phyloP scores from a whole-genome alignment of 2,888 invertebrate genomes.

The Maniola hyperantus region DNA sequence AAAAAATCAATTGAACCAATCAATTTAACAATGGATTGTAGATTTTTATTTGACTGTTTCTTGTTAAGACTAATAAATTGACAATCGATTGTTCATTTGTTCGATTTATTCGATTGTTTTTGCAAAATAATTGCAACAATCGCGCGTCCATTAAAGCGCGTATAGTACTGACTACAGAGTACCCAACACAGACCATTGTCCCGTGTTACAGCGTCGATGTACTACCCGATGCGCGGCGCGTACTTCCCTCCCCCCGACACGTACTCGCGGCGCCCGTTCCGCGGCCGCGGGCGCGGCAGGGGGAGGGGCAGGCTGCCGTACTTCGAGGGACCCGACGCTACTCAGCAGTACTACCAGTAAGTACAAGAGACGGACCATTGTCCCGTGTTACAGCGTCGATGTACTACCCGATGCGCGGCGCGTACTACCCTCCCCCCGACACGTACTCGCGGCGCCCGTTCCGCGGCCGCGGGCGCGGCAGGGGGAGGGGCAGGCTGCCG shows the following conservation, averaged over 20 bases:
- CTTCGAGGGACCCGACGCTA: slow-evolving; percentile 74
- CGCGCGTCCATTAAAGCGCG: no score
- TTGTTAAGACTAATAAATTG: no score
- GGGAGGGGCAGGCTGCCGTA: slow-evolving; percentile 60
- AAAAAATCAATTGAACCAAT: no score
- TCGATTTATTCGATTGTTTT: no score
- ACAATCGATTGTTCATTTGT: no score
- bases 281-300: slow-evolving; percentile 48
- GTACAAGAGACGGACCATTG: no score
- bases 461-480: slow-evolving; percentile 48
- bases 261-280: slow-evolving; percentile 42
- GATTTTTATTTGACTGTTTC: no score
- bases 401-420: slow-evolving; percentile 65
- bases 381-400: slow-evolving; percentile 49
- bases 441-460: slow-evolving; percentile 43
- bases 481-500: slow-evolving; percentile 57
- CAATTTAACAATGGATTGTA: neutral
- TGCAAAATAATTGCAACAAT: no score
- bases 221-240: slow-evolving; percentile 63
- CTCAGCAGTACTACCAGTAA: slow-evolving; percentile 68
- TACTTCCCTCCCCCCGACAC: slow-evolving; percentile 54
- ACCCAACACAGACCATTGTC: neutral
- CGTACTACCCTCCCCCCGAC: slow-evolving; percentile 55
- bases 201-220: slow-evolving; percentile 54
- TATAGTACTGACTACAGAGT: no score